Evolutionary conservation across 2,113 vertebrate species (phyloP), one percentile per base, ranked within the genome.

Genomic region (Riparia riparia): DNA sequence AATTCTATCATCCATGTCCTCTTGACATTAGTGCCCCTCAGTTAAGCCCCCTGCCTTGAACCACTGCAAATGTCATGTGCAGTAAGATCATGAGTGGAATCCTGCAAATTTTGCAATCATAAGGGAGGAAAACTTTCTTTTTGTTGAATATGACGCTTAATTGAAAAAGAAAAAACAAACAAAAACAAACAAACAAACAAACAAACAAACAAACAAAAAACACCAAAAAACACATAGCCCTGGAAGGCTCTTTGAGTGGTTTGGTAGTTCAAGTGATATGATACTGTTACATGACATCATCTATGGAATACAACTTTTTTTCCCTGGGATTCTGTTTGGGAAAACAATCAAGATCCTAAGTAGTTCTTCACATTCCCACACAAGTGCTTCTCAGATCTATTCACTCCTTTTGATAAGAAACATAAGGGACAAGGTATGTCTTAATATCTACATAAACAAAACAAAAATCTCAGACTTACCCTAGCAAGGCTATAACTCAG

Each of bases 391-490:
- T 81, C 44, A 58, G 45, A 70, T 44, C 21, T 83, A 47, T 60
- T 66, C 4, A 60, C 20, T 61, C 44, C 9, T 16, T 79, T 81
- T 53, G 68, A 32, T 37, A 79, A 66, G 39, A 93, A 90, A 82
- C 25, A 4, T 50, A 60, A 73, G 28, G 39, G 32, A 87, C 25
- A 93, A 93, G 29, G 3, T 63, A 82, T 61, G 15, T 50, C n/a
- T 64, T 64, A 65, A 56, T 71, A 72, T 34, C 31, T 74, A 50
- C 20, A n/a, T 34, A 58, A 84, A n/a, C 7, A 82, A 90, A 95
- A 64, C 6, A 80, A 29, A 91, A 65, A 6, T 16, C 29, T 31
- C 37, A 20, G 29, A 49, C 22, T 79, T 84, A 41, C 2, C 12
- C 26, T 45, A 18, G 6, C 22, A 57, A 74, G 24, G 29, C 14